Conservation (phyloP, 2,797 vertebrate genomes). For the Chelmon rostratus region DNA sequence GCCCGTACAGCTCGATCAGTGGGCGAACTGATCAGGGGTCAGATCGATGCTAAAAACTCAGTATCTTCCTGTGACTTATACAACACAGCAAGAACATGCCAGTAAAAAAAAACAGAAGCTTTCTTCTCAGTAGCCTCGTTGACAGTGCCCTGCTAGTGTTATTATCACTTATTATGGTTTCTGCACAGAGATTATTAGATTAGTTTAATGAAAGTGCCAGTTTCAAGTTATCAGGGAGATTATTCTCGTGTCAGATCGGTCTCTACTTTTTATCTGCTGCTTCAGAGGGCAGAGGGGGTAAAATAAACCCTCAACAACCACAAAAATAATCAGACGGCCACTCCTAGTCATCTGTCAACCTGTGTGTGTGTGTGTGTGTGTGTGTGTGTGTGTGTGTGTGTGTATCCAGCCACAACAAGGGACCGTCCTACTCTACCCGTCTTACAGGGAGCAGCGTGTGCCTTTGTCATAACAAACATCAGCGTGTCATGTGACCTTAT, state of each 20-base stretch:
- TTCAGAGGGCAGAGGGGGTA: neutral
- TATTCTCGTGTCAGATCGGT: neutral
- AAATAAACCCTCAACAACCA: neutral
- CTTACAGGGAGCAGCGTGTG: constrained; percentile 57
- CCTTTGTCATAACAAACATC: constrained; percentile 32
- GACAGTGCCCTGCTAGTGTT: neutral
- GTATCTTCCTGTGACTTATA: neutral
- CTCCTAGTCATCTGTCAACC: neutral
- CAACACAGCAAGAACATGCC: neutral
- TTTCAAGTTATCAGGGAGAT: neutral
- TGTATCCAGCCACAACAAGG: constrained; percentile 19
- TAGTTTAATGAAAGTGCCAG: neutral
- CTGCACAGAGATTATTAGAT: neutral
- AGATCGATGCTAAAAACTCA: too few relatives aligned
- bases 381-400: neutral
- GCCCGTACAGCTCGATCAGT: neutral
- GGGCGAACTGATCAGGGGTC: neutral
- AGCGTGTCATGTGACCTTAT: constrained; percentile 6
- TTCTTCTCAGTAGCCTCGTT: neutral
- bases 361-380: constrained; percentile 5
- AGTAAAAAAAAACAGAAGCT: neutral
- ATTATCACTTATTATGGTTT: neutral
- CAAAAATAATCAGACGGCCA: neutral
- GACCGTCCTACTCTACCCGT: constrained; percentile 22
- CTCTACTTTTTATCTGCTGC: neutral